Base-by-base conservation (phyloP, 2,113 vertebrate genomes). In the Chionis minor region DNA sequence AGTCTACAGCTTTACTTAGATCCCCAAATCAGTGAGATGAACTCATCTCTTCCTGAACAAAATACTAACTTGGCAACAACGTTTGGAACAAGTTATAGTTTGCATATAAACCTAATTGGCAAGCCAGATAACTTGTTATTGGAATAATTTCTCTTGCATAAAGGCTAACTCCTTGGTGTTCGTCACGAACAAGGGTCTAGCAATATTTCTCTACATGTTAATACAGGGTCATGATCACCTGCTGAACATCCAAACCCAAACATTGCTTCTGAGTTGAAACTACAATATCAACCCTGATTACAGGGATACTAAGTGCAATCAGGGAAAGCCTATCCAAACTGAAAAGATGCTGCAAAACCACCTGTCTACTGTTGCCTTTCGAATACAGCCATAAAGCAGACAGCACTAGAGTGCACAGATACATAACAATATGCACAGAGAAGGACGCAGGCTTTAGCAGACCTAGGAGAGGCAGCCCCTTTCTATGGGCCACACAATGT, bases 61-160 rank as follows among this genome's bases (percentile, higher is more conserved):
- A 95, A 91, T 28, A 81, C 35, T 56, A 40, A 56, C 81, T 82
- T 87, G 80, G 38, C 96, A 94, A 74, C 27, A 58, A 91, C 22
- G 35, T 28, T 38, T 96, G 86, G 89, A 92, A 67, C 47, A 65
- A 91, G 32, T 14, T 73, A 69, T 3, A 74, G 52, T 58, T 94
- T 96, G 66, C 81, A 86, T 32, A 80, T 55, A 81, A 81, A 51
- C 40, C 87, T 95, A 86, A 66, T 80, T 94, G 94, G 93, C 61
- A 94, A 95, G 94, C 27, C 78, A 82, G 51, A 49, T 62, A 86
- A 71, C 52, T 66, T 35, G 38, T 52, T 62, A 81, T 21, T 90
- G 51, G 83, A 90, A 74, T 86, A 81, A 89, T 81, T 63, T 70
- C 52, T 92, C 87, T 81, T 86, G 62, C 84, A 72, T 27, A 58